phyloP scores from a whole-genome alignment of 2,797 vertebrate species.

The Sarcophilus harrisii region DNA sequence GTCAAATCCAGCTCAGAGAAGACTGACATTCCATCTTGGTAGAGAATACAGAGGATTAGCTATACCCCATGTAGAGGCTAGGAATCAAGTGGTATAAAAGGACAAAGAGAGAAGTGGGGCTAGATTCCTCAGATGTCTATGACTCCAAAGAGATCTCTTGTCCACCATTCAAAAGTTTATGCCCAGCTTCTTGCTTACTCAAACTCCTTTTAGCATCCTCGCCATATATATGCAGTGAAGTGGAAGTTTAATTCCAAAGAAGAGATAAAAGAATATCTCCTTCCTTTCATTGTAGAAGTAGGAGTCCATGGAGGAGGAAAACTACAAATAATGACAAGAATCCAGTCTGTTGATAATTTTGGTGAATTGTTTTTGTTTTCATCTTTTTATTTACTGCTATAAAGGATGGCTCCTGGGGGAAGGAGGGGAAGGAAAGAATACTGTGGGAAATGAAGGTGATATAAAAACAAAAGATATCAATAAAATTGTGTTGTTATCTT shows the following conservation, averaged over 20 bases:
- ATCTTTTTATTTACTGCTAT: neutral
- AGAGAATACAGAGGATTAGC: no score
- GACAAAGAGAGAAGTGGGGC: neutral
- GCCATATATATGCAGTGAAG: neutral
- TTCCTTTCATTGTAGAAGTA: neutral
- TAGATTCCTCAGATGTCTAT: neutral
- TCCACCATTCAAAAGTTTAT: neutral
- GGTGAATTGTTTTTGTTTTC: neutral
- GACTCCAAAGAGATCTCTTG: neutral
- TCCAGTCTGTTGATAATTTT: neutral
- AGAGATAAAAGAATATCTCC: neutral
- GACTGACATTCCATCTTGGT: no score
- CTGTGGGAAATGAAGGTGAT: neutral
- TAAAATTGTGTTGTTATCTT: neutral
- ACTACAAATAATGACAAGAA: neutral
- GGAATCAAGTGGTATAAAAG: neutral
- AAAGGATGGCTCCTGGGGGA: neutral
- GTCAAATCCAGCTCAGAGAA: no score
- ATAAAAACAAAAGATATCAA: neutral
- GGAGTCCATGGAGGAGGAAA: neutral
- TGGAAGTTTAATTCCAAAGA: neutral
- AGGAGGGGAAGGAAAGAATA: neutral
- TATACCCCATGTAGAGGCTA: no score
- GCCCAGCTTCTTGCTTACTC: neutral
- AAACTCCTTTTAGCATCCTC: neutral